These are phyloP conservation scores for Darevskia nairensis DNA, from an alignment of 2,797 vertebrate genomes.

Conservation along the genomic window DNA sequence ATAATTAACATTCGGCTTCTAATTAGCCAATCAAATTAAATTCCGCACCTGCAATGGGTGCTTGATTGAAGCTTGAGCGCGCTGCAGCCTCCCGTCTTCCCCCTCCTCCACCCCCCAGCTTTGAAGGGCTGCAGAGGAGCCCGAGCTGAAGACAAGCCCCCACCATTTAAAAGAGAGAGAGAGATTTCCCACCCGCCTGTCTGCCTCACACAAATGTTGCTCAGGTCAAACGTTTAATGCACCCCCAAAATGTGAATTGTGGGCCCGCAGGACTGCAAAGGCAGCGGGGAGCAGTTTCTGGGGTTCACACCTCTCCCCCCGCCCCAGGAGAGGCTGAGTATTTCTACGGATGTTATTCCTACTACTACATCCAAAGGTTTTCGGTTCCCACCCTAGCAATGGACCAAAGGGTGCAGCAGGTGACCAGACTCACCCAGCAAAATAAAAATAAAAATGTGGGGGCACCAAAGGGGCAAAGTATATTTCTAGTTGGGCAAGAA, in stretches of 20 bases:
- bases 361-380: background rate
- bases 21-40: constrained; percentile 87
- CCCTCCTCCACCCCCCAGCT: background rate
- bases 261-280: background rate
- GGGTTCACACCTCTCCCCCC: background rate
- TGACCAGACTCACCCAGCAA: too few relatives aligned
- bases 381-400: background rate
- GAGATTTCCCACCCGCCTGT: background rate
- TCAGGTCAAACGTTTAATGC: background rate
- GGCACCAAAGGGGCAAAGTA: too few relatives aligned
- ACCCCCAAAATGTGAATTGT: background rate
- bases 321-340: too few relatives aligned
- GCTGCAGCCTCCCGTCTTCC: background rate
- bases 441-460: too few relatives aligned
- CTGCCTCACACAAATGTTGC: background rate
- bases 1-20: constrained; percentile 81
- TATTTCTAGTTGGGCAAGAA: too few relatives aligned
- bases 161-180: too few relatives aligned
- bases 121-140: constrained; percentile 5
- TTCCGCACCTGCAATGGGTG: constrained; percentile 76
- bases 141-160: background rate
- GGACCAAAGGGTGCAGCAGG: too few relatives aligned
- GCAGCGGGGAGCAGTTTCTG: background rate
- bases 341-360: too few relatives aligned
- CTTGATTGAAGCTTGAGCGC: constrained; percentile 70